phyloP scores from a whole-genome alignment of 2,888 invertebrate species.

The Papilio protenor region DNA sequence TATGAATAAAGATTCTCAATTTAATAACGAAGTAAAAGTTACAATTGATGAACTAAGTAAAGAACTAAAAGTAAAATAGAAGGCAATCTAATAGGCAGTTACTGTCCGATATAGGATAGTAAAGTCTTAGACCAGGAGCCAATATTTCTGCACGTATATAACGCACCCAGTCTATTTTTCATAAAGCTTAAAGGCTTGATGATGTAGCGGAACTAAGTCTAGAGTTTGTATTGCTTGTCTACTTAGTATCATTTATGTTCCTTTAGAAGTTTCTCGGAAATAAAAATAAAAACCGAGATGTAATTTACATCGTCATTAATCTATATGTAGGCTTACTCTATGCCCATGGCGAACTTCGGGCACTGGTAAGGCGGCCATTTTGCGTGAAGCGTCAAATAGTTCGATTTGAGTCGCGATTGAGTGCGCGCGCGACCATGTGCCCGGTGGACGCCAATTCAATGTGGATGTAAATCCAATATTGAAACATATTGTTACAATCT shows the following conservation, averaged over 20 bases:
- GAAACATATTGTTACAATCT: too few relatives aligned
- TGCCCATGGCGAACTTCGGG: too few relatives aligned
- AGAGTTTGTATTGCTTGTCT: neutral
- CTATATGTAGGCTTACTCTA: too few relatives aligned
- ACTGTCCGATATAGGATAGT: neutral
- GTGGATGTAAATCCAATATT: too few relatives aligned
- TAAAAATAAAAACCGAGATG: neutral
- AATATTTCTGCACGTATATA: neutral
- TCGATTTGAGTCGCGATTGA: too few relatives aligned
- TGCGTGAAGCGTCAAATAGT: too few relatives aligned
- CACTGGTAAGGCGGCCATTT: too few relatives aligned
- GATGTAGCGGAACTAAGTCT: neutral
- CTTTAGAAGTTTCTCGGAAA: neutral
- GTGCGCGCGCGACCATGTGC: too few relatives aligned
- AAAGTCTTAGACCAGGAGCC: neutral
- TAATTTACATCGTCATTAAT: neutral
- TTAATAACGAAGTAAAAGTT: neutral
- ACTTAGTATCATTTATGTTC: neutral
- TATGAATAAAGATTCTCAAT: constrained; percentile 2
- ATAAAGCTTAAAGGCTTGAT: neutral
- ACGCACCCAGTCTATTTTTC: neutral
- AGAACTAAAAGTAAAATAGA: neutral
- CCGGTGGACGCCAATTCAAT: too few relatives aligned
- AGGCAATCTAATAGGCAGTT: neutral
- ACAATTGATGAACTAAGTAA: neutral